Base-by-base conservation (phyloP, 92 coral and sea anemone species). In the Virgularia gustaviana region DNA sequence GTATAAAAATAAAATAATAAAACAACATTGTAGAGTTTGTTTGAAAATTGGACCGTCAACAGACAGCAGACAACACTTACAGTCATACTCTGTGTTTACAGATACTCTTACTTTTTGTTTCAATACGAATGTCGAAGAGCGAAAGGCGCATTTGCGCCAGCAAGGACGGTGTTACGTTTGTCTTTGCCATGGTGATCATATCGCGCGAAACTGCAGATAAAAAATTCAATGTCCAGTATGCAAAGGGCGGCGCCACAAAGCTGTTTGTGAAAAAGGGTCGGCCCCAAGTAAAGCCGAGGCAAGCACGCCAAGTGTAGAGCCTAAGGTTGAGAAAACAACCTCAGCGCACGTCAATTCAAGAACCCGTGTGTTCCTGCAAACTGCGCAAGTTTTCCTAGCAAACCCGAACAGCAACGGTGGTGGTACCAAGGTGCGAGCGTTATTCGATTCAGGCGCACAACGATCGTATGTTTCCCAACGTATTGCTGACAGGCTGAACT, bases 371-470 rank as follows among this genome's bases (percentile, higher is more conserved):
- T 39, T 39, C 15, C 45, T 39, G 15, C 45, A 39, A 15, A 39
- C 45, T 39, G 45, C 45, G 45, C 45, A 39, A 39, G 45, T 39
- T 39, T 8, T 39, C 9, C 8, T 39, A 8, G 8, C 45, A 15
- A 39, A 7, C 45, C 45, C 45, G 15, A 39, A 39, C 8, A 15
- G 15, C 15, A 39, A 39, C 45, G 9, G 8, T 39, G 15, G 15
- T 7, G 15, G 15, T 7, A 7, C 45, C 15, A 15, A 39, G 15
- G 45, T 39, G 8, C 45, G 45, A 39, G 45, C 45, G 9, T 39
- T 36, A 65, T 65, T 35, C 53, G 8, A 63, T 6, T 32, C 78
- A 2, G 78, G 78, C 16, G 71, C 54, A 19, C 72, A 72, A 36
- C 31, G 78, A n/a, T 72, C 78, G 18, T 16, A 54, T 36, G 23